Evolutionary conservation across 2,113 vertebrate genomes (phyloP).

Genomic region (Platysteira castanea): DNA sequence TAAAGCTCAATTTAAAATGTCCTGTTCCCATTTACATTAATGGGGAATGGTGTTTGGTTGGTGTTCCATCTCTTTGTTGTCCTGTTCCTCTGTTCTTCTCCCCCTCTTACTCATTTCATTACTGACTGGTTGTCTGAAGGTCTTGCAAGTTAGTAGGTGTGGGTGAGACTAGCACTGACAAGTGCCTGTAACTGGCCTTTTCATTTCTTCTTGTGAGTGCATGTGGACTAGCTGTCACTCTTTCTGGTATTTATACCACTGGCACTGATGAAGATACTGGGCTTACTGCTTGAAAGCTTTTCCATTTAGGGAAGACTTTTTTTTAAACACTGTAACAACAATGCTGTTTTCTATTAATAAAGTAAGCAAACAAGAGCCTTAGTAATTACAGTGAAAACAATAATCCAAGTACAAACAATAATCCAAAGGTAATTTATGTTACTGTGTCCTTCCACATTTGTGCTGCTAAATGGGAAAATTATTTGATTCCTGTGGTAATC

Average conservation of each 20-base stretch:
- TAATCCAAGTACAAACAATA: not conserved
- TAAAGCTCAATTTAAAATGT: not conserved
- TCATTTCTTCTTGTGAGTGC: not conserved
- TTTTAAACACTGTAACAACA: not conserved
- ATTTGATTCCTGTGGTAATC: not conserved
- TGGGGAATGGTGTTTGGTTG: not conserved
- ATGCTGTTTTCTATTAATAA: not conserved
- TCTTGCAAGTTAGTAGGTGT: not conserved
- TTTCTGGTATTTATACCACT: not conserved
- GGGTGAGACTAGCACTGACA: not conserved
- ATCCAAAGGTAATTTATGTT: not conserved
- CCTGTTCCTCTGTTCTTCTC: not conserved
- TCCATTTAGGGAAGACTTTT: not conserved
- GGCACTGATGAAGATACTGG: not conserved
- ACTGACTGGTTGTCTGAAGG: not conserved
- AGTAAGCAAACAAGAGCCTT: not conserved
- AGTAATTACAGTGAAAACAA: not conserved
- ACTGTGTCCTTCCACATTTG: not conserved
- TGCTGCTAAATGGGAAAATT: not conserved
- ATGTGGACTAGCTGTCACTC: conserved; percentile 26
- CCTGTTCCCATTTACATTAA: not conserved
- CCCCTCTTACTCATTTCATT: not conserved
- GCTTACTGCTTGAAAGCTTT: not conserved
- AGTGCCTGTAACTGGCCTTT: not conserved
- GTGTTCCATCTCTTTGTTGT: not conserved